A percentile compares a stretch with the other conserved stretches of the same genome.
Evolutionary conservation across 2,113 vertebrate species (phyloP).

Genomic region (Pomatorhinus ruficollis): DNA sequence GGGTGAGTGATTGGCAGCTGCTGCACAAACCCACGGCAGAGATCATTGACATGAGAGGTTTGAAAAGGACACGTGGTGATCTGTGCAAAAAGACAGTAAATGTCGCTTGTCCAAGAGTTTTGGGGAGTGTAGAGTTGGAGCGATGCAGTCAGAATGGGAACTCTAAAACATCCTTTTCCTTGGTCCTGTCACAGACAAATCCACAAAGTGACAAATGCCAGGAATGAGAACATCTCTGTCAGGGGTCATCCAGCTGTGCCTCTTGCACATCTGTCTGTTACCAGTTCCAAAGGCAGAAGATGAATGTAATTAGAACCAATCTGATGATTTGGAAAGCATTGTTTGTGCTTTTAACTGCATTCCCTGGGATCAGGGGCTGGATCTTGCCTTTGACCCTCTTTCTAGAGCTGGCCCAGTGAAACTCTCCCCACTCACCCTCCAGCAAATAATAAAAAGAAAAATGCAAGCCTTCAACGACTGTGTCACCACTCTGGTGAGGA

Average conservation of each 20-base stretch:
- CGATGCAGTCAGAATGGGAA: not conserved
- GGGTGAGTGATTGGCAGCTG: not conserved
- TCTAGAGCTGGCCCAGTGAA: not conserved
- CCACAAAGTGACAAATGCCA: not conserved
- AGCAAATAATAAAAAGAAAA: not conserved
- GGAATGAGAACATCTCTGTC: not conserved
- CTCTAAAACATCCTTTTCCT: not conserved
- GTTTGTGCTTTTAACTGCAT: not conserved
- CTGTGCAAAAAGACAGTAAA: not conserved
- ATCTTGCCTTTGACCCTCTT: not conserved
- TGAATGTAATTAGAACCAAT: not conserved
- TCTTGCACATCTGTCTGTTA: not conserved
- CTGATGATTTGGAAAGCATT: not conserved
- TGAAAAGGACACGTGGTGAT: not conserved
- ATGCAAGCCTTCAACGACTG: not conserved
- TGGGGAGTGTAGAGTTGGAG: not conserved
- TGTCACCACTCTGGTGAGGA: not conserved
- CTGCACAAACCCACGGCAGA: not conserved
- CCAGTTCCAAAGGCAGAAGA: not conserved
- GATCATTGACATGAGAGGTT: not conserved
- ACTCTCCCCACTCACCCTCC: not conserved
- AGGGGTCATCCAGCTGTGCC: not conserved
- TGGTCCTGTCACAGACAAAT: not conserved
- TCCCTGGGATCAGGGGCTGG: not conserved
- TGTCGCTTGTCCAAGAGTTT: not conserved